Percentiles rank a stretch among this genome's conserved stretches.
Evolutionary conservation across 1,140 invertebrate genomes (phyloP).

Genomic region (Heliconius hewitsoni): DNA sequence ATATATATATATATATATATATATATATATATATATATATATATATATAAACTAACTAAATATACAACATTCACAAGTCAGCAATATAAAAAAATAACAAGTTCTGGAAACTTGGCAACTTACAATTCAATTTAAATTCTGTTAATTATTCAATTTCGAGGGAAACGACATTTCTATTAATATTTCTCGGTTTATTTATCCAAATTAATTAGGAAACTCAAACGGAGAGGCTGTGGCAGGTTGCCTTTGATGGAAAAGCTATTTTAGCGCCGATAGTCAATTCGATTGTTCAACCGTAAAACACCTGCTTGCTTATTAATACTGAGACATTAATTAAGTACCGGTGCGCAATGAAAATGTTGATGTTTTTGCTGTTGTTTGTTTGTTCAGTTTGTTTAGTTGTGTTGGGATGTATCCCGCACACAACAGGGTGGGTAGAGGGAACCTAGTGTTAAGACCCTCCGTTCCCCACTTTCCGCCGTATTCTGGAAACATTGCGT

Average conservation of each 20-base stretch:
- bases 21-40: too few species aligned
- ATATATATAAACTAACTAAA: too few species aligned
- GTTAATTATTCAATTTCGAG: background rate
- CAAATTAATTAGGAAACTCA: slow-evolving; percentile 37
- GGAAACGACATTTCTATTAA: slow-evolving; percentile 27
- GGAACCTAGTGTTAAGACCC: too few species aligned
- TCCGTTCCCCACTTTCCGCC: too few species aligned
- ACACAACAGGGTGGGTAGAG: too few species aligned
- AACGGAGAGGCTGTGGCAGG: slow-evolving; percentile 13
- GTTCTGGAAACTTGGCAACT: background rate
- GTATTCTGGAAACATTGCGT: too few species aligned
- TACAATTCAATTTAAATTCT: background rate
- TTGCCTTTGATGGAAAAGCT: slow-evolving; percentile 45
- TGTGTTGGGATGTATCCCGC: too few species aligned
- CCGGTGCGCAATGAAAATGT: background rate
- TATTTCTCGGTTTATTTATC: slow-evolving; percentile 33
- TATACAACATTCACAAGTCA: background rate
- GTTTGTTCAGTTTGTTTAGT: too few species aligned
- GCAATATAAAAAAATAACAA: background rate
- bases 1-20: too few species aligned
- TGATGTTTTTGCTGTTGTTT: background rate
- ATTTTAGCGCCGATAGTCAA: slow-evolving; percentile 42
- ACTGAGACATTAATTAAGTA: slow-evolving; percentile 16
- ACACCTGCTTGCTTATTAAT: slow-evolving; percentile 40
- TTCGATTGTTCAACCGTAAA: slow-evolving; percentile 40